phyloP scores from a whole-genome alignment of 2,888 invertebrate species.

The Ypsolopha sequella region DNA sequence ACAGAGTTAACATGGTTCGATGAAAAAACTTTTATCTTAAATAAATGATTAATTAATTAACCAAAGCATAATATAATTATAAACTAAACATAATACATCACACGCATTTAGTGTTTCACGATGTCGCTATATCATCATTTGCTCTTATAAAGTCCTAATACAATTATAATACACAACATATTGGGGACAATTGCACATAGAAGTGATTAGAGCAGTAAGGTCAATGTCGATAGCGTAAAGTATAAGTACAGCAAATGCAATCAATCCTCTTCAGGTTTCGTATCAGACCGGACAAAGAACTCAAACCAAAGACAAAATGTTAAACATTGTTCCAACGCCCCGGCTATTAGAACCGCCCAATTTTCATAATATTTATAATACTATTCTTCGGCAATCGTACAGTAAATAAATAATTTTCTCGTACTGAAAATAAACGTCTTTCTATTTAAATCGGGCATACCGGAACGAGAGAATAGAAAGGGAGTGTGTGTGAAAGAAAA shows the following conservation, averaged over 20 bases:
- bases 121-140: conserved; percentile 33
- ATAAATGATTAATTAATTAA: conserved; percentile 57
- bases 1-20: conserved; percentile 60
- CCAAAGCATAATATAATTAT: conserved; percentile 52
- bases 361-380: conserved; percentile 36
- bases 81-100: conserved; percentile 65
- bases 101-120: conserved; percentile 49
- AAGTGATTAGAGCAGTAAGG: conserved; percentile 31
- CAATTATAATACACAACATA: conserved; percentile 60
- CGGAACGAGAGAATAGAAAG: not conserved
- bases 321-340: conserved; percentile 8
- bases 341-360: conserved; percentile 36
- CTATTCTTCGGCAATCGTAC: conserved; percentile 38
- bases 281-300: not conserved
- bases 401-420: conserved; percentile 56
- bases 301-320: not conserved
- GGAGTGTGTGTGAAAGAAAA: too few species aligned
- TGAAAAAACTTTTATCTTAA: conserved; percentile 44
- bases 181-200: conserved; percentile 55
- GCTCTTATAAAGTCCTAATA: conserved; percentile 50
- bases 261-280: conserved; percentile 22
- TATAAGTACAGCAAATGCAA: conserved; percentile 48
- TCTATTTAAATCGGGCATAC: conserved; percentile 22
- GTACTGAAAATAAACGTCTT: conserved; percentile 51
- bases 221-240: conserved; percentile 33